Evolutionary conservation across 2,888 invertebrate species (phyloP), one percentile per base, ranked within the genome.

Genomic region (Drosophila antonietae): DNA sequence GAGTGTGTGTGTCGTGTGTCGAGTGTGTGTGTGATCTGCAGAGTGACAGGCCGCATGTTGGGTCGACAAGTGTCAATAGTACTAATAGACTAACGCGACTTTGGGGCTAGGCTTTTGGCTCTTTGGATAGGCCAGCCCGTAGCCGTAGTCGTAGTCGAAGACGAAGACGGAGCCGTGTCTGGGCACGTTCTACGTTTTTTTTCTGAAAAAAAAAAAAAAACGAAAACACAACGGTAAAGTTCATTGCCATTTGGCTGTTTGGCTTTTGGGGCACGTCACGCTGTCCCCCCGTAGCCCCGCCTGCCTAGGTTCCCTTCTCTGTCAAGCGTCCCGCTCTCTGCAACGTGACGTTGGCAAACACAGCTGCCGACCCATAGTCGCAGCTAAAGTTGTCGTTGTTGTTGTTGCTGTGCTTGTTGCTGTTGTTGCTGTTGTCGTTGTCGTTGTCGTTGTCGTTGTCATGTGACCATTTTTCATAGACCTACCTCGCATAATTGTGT

Each of bases 41-140:
- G 73, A 73, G 81, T 77, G 84, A 80, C 83, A 83, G 82, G 87
- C 78, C 80, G 87, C 86, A 88, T 83, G 75, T 72, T 75, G 78
- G 78, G 90, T 86, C 88, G 86, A 80, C 83, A 91, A 90, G 89
- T 90, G 91, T 91, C 89, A 91, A 91, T 91, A 91, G 90, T 90
- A 90, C 88, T 90, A 91, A 90, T 90, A 84, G 89, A 75, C 75
- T 82, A 65, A 49, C 78, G 68, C 78, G 68, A 74, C 79, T 59
- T 47, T 59, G 61, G 61, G 73, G 70, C 76, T 74, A 64, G 74
- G 74, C 69, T 55, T 41, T 55, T 53, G 37, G 52, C 52, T 51
- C 51, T 23, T 37, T 39, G 55, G 55, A 6, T 55, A 18, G 56
- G 68, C 58, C 44, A 46, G 64, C 56, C 64, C 46, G 41, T 41